Percentiles rank a stretch among this genome's conserved stretches.
Evolutionary conservation across 1,140 invertebrate species (phyloP).

Genomic region (Calliphora vicina): DNA sequence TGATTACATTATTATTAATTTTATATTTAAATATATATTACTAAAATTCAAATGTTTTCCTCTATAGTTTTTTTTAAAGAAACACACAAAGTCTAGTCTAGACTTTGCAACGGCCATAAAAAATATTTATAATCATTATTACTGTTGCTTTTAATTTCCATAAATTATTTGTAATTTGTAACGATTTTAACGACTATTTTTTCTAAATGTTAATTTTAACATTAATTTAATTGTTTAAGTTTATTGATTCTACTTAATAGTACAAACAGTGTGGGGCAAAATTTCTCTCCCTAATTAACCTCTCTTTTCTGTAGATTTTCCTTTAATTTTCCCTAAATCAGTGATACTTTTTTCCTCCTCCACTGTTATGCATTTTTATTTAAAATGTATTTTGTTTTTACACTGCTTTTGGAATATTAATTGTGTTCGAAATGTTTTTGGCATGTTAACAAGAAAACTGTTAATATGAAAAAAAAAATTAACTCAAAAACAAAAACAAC

Average conservation of each 20-base stretch:
- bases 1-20: constrained; percentile 10
- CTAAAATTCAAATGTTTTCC: no score
- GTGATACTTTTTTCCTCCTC: no score
- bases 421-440: constrained; percentile 35
- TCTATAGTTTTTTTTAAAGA: neutral
- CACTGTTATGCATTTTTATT: neutral
- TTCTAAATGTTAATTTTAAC: neutral
- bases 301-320: no score
- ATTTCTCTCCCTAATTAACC: no score
- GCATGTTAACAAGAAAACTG: constrained; percentile 35
- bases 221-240: neutral
- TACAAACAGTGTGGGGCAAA: neutral
- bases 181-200: neutral
- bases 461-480: constrained; percentile 11
- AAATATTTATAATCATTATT: neutral
- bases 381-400: constrained; percentile 15
- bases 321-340: no score
- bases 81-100: neutral
- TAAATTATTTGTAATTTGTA: constrained; percentile 39
- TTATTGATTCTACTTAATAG: neutral
- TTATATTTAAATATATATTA: constrained; percentile 9
- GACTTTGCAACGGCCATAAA: neutral
- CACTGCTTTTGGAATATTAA: constrained; percentile 27
- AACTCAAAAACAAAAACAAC: neutral
- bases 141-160: constrained; percentile 38